These are phyloP conservation scores for Melitaea cinxia DNA, from an alignment of 1,140 invertebrate species.

Conservation along the genomic window DNA sequence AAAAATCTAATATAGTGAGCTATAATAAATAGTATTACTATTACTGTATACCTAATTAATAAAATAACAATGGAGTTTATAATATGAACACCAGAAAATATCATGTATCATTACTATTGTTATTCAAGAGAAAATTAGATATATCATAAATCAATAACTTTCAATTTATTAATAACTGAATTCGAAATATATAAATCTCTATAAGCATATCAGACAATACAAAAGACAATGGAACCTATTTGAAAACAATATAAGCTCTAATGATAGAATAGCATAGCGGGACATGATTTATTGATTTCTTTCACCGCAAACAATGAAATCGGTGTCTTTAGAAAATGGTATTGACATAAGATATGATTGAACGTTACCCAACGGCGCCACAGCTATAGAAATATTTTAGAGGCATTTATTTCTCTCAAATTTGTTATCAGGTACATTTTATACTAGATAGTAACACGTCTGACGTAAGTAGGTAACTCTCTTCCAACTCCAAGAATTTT, in stretches of 20 bases:
- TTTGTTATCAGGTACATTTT: too few relatives aligned
- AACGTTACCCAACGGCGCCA: slow-evolving; percentile 35
- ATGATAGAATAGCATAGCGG: slow-evolving; percentile 35
- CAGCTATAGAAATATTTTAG: neutral
- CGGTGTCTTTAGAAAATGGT: slow-evolving; percentile 41
- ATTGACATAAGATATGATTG: slow-evolving; percentile 47
- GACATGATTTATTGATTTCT: slow-evolving; percentile 57
- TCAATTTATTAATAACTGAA: slow-evolving; percentile 7
- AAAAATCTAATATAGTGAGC: too few relatives aligned
- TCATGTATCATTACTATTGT: neutral
- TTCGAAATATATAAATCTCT: slow-evolving; percentile 51
- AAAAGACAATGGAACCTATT: slow-evolving; percentile 35
- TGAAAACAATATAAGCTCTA: slow-evolving; percentile 40
- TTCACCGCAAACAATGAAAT: slow-evolving; percentile 46
- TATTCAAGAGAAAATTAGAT: neutral
- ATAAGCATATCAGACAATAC: slow-evolving; percentile 32
- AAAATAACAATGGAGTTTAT: too few relatives aligned
- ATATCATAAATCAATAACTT: slow-evolving; percentile 2
- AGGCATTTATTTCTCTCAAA: too few relatives aligned
- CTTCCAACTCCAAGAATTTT: too few relatives aligned
- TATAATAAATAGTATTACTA: neutral
- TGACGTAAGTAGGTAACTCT: too few relatives aligned
- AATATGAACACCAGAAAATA: too few relatives aligned
- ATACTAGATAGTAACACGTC: too few relatives aligned
- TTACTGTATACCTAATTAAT: too few relatives aligned